These are phyloP conservation scores for Bactericera cockerelli DNA, from an alignment of 1,140 invertebrate genomes.

Conservation along the genomic window DNA sequence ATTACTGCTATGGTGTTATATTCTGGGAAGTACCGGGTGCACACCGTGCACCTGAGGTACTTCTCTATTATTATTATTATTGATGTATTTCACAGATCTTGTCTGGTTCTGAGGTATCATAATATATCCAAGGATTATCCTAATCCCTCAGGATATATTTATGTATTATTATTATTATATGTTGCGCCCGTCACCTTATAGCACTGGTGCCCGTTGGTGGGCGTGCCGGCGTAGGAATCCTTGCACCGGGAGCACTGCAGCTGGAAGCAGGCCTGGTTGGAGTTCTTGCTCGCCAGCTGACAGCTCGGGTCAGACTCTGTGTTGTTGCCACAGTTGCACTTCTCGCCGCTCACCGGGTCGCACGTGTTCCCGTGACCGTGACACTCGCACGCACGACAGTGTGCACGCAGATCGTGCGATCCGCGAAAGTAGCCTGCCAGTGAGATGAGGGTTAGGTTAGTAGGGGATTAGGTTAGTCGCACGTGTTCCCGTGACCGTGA, in stretches of 20 bases:
- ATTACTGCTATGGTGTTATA: too few species aligned
- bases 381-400: slow-evolving; percentile 53
- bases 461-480: too few species aligned
- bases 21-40: too few species aligned
- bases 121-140: too few species aligned
- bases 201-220: slow-evolving; percentile 88
- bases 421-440: slow-evolving; percentile 12
- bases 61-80: too few species aligned
- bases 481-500: slow-evolving; percentile 82
- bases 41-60: too few species aligned
- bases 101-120: too few species aligned
- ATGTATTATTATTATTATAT: too few species aligned
- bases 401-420: slow-evolving; percentile 14
- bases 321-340: slow-evolving; percentile 89
- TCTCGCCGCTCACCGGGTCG: slow-evolving; percentile 77
- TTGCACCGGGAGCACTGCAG: slow-evolving; percentile 83
- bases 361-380: slow-evolving; percentile 86
- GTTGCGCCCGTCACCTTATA: too few species aligned
- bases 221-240: slow-evolving; percentile 80
- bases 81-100: too few species aligned
- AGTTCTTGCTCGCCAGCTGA: slow-evolving; percentile 47
- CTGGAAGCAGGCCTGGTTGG: slow-evolving; percentile 59
- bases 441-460: too few species aligned
- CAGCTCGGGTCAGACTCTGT: slow-evolving; percentile 69
- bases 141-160: too few species aligned